A percentile compares a stretch with the other conserved stretches of the same genome.
phyloP scores from a whole-genome alignment of 2,888 invertebrate genomes.

The Cryptocheilus praepositus region DNA sequence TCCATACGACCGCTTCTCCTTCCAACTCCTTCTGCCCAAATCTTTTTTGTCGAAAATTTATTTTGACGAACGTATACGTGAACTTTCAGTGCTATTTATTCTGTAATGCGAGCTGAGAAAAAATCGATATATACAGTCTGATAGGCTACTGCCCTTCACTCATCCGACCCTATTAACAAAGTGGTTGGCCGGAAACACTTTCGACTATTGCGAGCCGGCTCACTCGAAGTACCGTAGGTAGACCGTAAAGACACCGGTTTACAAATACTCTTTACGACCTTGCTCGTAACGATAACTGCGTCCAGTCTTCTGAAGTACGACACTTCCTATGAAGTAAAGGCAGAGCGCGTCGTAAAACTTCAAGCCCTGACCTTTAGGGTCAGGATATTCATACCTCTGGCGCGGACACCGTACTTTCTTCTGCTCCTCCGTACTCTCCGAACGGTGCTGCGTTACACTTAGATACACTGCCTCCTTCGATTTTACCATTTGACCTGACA shows the following conservation, averaged over 20 bases:
- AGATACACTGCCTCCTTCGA: too few relatives aligned
- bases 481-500: too few relatives aligned
- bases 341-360: slow-evolving; percentile 9
- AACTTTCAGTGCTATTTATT: too few relatives aligned
- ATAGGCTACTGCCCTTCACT: too few relatives aligned
- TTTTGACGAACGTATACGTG: too few relatives aligned
- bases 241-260: slow-evolving; percentile 11
- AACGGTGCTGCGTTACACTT: too few relatives aligned
- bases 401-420: neutral
- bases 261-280: slow-evolving; percentile 11
- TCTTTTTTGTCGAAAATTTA: too few relatives aligned
- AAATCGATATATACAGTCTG: too few relatives aligned
- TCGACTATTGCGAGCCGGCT: neutral
- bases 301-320: neutral
- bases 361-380: neutral
- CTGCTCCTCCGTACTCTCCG: neutral
- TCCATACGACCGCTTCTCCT: neutral
- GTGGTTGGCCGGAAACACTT: neutral
- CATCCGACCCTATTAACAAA: too few relatives aligned
- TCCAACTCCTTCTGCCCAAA: neutral
- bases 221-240: slow-evolving; percentile 2
- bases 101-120: too few relatives aligned
- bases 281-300: slow-evolving; percentile 13
- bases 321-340: slow-evolving; percentile 8
- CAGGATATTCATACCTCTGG: slow-evolving; percentile 1